A percentile compares a stretch with the other conserved stretches of the same genome.
Conservation (phyloP, 1,140 invertebrate genomes). For the Drosophila tropicalis region DNA sequence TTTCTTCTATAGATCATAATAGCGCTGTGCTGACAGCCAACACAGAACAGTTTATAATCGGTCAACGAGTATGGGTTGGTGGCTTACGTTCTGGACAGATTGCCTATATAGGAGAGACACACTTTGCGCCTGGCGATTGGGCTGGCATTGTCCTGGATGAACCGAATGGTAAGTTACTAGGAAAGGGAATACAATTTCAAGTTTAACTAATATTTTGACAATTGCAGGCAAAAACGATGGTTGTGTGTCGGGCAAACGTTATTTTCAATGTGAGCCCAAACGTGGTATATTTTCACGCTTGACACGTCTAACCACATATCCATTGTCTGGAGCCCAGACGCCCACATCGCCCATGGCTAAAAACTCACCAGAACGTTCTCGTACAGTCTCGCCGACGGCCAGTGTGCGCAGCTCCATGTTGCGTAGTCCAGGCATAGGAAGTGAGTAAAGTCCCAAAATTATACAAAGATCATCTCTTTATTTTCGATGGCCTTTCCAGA, state of each 20-base stretch:
- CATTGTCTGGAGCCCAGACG: slow-evolving; percentile 84
- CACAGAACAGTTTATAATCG: slow-evolving; percentile 97
- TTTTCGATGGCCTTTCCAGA: slow-evolving; percentile 42
- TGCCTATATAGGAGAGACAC: slow-evolving; percentile 98
- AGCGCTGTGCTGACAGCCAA: slow-evolving; percentile 93
- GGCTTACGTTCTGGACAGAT: slow-evolving; percentile 97
- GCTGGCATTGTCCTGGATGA: slow-evolving; percentile 98
- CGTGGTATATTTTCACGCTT: slow-evolving; percentile 96
- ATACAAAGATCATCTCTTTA: neutral
- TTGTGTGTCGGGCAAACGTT: slow-evolving; percentile 94
- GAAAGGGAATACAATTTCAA: neutral
- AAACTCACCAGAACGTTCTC: slow-evolving; percentile 76
- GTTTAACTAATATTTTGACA: neutral
- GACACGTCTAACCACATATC: slow-evolving; percentile 92
- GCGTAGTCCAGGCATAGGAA: slow-evolving; percentile 82
- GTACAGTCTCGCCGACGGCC: slow-evolving; percentile 84
- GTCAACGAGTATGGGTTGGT: slow-evolving; percentile 97
- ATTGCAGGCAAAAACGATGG: slow-evolving; percentile 97
- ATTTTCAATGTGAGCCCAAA: slow-evolving; percentile 97
- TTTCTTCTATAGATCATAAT: slow-evolving; percentile 88
- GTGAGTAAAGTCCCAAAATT: slow-evolving; percentile 45
- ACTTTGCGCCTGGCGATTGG: slow-evolving; percentile 98
- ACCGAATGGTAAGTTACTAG: slow-evolving; percentile 88
- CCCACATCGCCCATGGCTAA: slow-evolving; percentile 74
- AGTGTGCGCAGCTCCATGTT: slow-evolving; percentile 83